These are phyloP conservation scores for Meles meles DNA, from an alignment of 2,113 vertebrate species.

Conservation along the genomic window DNA sequence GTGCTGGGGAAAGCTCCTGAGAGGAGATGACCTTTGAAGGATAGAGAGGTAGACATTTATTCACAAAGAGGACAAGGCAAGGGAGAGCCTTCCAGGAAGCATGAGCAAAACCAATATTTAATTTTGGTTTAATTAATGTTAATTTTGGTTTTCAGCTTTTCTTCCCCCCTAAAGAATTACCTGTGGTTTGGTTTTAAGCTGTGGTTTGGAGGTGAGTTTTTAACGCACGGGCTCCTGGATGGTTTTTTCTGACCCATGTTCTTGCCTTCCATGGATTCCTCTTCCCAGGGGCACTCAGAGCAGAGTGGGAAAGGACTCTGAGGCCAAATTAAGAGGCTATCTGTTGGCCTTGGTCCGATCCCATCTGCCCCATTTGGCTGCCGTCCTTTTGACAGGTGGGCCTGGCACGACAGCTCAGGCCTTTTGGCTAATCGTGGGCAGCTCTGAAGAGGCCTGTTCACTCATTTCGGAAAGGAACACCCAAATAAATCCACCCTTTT, in stretches of 20 bases:
- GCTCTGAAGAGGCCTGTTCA: constrained; percentile 12
- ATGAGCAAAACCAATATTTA: neutral
- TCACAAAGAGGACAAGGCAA: neutral
- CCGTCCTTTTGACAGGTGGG: constrained; percentile 8
- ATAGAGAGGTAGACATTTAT: neutral
- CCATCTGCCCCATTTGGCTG: constrained; percentile 44
- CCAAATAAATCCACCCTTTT: constrained; percentile 34
- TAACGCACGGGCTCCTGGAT: neutral
- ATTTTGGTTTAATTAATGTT: neutral
- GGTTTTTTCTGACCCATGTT: neutral
- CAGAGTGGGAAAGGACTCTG: neutral
- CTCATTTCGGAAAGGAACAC: neutral
- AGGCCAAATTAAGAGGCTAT: constrained; percentile 40
- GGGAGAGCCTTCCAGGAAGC: neutral
- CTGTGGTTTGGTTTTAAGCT: too few relatives aligned
- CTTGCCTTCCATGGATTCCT: neutral
- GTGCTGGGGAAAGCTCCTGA: neutral
- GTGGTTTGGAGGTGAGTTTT: neutral
- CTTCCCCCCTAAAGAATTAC: neutral
- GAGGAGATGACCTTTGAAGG: neutral
- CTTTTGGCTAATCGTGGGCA: neutral
- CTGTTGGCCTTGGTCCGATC: neutral
- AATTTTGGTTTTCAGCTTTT: neutral
- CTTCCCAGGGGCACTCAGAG: neutral
- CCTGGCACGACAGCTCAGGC: neutral